Base-by-base conservation (phyloP, 1,140 invertebrate genomes). In the Cotesia vestalis region DNA sequence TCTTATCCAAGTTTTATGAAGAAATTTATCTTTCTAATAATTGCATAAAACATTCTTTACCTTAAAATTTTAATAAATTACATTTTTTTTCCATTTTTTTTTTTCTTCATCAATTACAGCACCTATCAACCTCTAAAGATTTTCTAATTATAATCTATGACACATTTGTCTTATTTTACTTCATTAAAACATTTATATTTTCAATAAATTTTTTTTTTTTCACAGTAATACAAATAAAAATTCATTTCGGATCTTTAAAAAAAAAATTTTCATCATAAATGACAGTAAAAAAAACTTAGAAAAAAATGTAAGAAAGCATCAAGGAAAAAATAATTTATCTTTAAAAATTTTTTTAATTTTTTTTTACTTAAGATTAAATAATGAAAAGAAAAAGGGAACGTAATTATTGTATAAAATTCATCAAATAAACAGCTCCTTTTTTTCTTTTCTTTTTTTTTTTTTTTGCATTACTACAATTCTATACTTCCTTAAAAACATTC, bases 1-100 rank as follows among this genome's bases (percentile, higher is more conserved):
- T 75, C 78, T 83, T 82, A 79, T 79, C 80, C 77, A 73, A 82
- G 76, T 79, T 80, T 82, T 78, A 80, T 83, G 79, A 83, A 84
- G 84, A 84, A 27, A 27, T 27, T 27, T 17, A 17, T 27, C 27
- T 27, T 83, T 83, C 81, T 78, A 85, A 82, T 73, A 76, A 71
- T 80, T 81, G 77, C 78, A 62, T 78, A 79, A 63, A 63, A 63
- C 61, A 38, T 51, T 71, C 52, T 70, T 70, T 40, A 61, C 61
- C 63, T 61, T 35, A 63, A 73, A 51, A 61, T 69, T 69, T 51
- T 69, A 62, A 46, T 57, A 66, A 64, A 36, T 55, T 72, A 55
- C 35, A n/a, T 66, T 35, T 66, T 52, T 60, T 3, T 46, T 55
- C 60, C 64, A 9, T 38, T 59, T 51, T 57, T 57, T 71, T 64